Percentiles rank a stretch among this genome's conserved stretches.
Conservation (phyloP, 2,888 invertebrate species). For the Rhaphigaster nebulosa region DNA sequence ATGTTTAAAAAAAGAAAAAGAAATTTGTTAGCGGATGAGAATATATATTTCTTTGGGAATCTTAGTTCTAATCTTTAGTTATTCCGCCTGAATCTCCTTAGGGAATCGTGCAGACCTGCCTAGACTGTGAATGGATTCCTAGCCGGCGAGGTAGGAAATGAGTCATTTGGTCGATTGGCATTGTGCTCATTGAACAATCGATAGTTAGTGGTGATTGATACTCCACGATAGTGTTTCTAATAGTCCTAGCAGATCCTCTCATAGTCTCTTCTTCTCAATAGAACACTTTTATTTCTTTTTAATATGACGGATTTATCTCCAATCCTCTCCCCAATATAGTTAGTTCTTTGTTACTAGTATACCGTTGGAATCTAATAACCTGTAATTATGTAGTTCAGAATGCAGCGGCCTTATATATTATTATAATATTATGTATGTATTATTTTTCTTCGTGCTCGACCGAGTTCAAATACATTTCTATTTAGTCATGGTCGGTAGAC, state of each 20-base stretch:
- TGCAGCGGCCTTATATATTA: no score
- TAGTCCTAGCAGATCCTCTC: not conserved
- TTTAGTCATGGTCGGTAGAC: not conserved
- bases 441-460: not conserved
- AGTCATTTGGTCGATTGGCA: slow-evolving; percentile 7
- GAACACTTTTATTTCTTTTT: not conserved
- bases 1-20: no score
- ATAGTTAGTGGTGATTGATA: slow-evolving; percentile 36
- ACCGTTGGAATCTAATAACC: not conserved
- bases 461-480: not conserved
- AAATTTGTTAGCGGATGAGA: no score
- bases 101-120: not conserved
- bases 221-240: not conserved
- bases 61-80: no score
- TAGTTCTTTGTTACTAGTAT: not conserved
- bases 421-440: no score
- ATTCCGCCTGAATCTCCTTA: not conserved
- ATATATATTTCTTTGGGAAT: no score
- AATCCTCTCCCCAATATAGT: not conserved
- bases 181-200: slow-evolving; percentile 35
- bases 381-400: no score
- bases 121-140: not conserved
- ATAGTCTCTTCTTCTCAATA: not conserved
- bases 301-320: not conserved
- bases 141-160: not conserved